These are phyloP conservation scores for Cydia amplana DNA, from an alignment of 1,140 invertebrate species.

Conservation along the genomic window DNA sequence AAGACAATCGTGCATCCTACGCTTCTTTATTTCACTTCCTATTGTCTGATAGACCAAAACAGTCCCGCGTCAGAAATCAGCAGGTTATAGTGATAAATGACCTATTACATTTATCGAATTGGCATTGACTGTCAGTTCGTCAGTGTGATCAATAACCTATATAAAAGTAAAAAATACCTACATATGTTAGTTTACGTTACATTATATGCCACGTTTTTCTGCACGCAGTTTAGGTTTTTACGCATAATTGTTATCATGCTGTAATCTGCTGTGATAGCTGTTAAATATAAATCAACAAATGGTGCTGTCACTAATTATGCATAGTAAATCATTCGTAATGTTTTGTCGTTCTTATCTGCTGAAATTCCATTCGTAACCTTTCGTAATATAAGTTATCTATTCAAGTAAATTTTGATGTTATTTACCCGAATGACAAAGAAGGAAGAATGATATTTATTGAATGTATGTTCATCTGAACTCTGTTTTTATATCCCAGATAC, in stretches of 20 bases:
- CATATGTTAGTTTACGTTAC: neutral
- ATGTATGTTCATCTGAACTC: no score
- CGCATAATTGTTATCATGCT: neutral
- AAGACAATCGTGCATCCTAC: no score
- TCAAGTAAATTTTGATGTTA: neutral
- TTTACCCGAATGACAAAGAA: neutral
- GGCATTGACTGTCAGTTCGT: no score
- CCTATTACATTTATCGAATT: no score
- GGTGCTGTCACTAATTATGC: neutral
- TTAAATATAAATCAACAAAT: neutral
- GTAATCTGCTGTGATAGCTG: neutral
- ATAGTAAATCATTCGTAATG: conserved; percentile 10
- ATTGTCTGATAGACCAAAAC: no score
- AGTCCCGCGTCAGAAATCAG: no score
- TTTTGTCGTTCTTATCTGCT: neutral
- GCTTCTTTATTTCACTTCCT: no score
- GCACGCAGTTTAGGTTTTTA: neutral
- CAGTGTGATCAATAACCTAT: no score
- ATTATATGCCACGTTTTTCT: neutral
- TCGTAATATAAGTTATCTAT: conserved; percentile 12
- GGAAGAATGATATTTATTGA: no score
- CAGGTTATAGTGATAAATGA: no score
- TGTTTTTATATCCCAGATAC: no score
- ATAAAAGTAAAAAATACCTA: neutral
- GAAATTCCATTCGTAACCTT: neutral